Conservation (phyloP, 2,888 invertebrate species). For the Carcina quercana region DNA sequence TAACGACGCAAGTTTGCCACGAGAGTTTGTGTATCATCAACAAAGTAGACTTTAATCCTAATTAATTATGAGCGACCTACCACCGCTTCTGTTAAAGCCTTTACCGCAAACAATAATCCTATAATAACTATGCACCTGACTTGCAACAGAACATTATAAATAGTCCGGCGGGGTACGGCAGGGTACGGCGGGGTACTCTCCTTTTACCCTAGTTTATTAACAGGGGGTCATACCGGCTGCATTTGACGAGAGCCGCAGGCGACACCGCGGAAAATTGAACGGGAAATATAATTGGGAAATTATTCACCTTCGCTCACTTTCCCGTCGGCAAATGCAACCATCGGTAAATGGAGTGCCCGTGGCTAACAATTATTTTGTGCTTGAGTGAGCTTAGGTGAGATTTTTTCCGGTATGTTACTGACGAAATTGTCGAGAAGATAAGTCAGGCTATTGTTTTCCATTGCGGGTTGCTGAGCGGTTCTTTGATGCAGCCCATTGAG, state of each 20-base stretch:
- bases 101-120: slow-evolving; percentile 9
- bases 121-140: slow-evolving; percentile 38
- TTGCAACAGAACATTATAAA: slow-evolving; percentile 32
- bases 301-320: slow-evolving; percentile 63
- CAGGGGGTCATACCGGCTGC: slow-evolving; percentile 57
- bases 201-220: too few species aligned
- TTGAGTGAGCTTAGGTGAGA: slow-evolving; percentile 14
- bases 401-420: too few species aligned
- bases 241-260: slow-evolving; percentile 70
- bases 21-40: too few species aligned
- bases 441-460: too few species aligned
- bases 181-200: slow-evolving; percentile 17
- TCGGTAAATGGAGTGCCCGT: slow-evolving; percentile 19
- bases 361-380: slow-evolving; percentile 25
- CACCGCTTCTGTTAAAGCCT: background rate
- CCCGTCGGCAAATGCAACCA: slow-evolving; percentile 28
- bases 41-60: too few species aligned
- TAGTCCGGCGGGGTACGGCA: slow-evolving; percentile 17
- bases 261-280: slow-evolving; percentile 73
- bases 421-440: too few species aligned
- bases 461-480: too few species aligned
- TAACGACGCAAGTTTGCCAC: too few species aligned
- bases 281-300: slow-evolving; percentile 75
- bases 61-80: too few species aligned
- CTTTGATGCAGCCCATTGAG: too few species aligned